Base-by-base conservation (phyloP, 1,140 invertebrate genomes). In the Kradibia gibbosae region DNA sequence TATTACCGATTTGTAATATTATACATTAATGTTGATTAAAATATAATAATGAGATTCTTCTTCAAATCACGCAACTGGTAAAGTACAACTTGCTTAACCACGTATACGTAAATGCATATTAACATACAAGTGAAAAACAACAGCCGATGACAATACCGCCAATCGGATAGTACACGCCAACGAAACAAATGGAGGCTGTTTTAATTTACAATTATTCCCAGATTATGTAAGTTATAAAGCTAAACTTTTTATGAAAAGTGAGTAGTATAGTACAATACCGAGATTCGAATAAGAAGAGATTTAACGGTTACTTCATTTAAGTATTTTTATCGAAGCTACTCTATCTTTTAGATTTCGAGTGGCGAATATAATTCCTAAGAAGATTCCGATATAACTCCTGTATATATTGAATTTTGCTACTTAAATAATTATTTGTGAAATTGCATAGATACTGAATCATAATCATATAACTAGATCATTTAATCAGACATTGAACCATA, bases 161-260 rank as follows among this genome's bases (percentile, higher is more conserved):
- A 48, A 28, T 50, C 39, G n/a, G 42, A 8, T 45, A 57, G 22
- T 3, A 3, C 28, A 1, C 13, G 5, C 8, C 22, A 60, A 31
- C 15, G 28, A 60, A 25, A 55, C 50, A n/a, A 22, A 28, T 57
- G 72, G 11, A 13, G 25, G 0, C 53, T 53, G 20, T 34, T 39
- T 75, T 75, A 50, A 53, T 73, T 73, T 73, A 34, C 48, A 17
- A 31, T 50, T 48, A 11, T 53, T 50, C 28, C 20, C 48, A 13
- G 28, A 11, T 60, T 8, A 31, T 0, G 3, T 0, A 34, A 60
- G 57, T 60, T 28, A 45, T 45, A 45, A 45, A n/a, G 2, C 22
- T 1, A 60, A 60, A 8, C 8, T 60, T n/a, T n/a, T n/a, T n/a
- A n/a, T n/a, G n/a, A n/a, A 31, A 2, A 60, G 31, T 13, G n/a